A percentile compares a stretch with the other conserved stretches of the same genome.
Evolutionary conservation across 2,888 invertebrate species (phyloP).

Genomic region (Microplitis manilae): DNA sequence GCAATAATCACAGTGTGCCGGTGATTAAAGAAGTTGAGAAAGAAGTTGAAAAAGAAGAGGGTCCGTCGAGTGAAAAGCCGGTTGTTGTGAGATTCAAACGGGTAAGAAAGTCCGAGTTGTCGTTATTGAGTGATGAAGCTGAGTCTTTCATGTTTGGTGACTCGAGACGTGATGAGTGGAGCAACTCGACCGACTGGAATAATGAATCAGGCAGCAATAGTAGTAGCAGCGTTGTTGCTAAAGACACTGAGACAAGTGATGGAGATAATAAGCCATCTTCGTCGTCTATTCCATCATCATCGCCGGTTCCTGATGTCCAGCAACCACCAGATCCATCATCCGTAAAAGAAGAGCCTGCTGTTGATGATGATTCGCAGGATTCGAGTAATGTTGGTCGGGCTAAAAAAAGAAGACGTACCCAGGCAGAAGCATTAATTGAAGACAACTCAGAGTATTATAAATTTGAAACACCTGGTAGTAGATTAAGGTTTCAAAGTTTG

Average conservation of each 20-base stretch:
- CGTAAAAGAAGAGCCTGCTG: constrained; percentile 56
- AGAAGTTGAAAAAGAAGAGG: constrained; percentile 59
- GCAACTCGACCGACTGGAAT: constrained; percentile 73
- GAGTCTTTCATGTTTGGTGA: constrained; percentile 87
- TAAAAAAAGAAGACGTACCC: constrained; percentile 73
- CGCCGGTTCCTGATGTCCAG: constrained; percentile 43
- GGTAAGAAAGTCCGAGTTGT: constrained; percentile 82
- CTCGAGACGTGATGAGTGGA: constrained; percentile 78
- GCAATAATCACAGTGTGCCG: constrained; percentile 32
- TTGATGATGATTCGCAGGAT: constrained; percentile 67
- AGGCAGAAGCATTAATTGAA: constrained; percentile 75
- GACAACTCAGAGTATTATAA: constrained; percentile 77
- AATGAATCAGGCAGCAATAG: constrained; percentile 62
- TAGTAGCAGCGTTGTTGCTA: constrained; percentile 61
- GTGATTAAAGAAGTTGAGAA: constrained; percentile 27
- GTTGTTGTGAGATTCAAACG: constrained; percentile 84
- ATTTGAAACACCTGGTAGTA: constrained; percentile 71
- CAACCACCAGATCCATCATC: constrained; percentile 39
- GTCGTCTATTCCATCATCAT: constrained; percentile 49
- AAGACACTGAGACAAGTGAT: constrained; percentile 65
- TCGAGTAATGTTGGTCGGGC: constrained; percentile 59
- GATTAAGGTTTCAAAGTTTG: constrained; percentile 72
- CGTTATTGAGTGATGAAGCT: constrained; percentile 86
- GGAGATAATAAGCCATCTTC: constrained; percentile 46
- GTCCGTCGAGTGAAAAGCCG: constrained; percentile 70